Evolutionary conservation across 2,113 vertebrate genomes (phyloP).

Genomic region (Nyctereutes procyonoides): DNA sequence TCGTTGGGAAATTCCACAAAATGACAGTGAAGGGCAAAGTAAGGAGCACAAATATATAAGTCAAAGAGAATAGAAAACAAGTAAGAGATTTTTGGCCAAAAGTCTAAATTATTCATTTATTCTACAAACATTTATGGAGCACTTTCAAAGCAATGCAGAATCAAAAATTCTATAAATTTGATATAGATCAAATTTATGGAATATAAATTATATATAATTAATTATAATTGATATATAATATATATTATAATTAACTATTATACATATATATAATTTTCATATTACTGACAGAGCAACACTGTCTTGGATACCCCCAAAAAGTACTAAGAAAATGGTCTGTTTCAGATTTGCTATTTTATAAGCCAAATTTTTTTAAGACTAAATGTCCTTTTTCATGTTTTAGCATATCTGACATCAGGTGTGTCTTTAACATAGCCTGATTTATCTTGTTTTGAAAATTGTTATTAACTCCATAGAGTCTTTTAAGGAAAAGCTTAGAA

Average conservation of each 20-base stretch:
- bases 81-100: background rate
- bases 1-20: background rate
- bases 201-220: no score
- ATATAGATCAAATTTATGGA: background rate
- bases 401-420: background rate
- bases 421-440: background rate
- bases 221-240: no score
- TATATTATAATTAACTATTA: no score
- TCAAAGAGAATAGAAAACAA: slow-evolving; percentile 10
- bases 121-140: slow-evolving; percentile 9
- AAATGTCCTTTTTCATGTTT: background rate
- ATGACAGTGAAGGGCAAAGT: background rate
- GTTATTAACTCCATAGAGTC: background rate
- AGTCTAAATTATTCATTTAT: slow-evolving; percentile 5
- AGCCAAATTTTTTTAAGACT: background rate
- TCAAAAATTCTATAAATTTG: background rate
- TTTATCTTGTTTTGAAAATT: slow-evolving; percentile 20
- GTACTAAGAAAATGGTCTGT: slow-evolving; percentile 19
- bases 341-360: background rate
- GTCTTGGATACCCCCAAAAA: background rate
- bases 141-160: slow-evolving; percentile 16
- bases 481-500: background rate
- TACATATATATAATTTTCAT: background rate
- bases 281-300: background rate
- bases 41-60: background rate